Base-by-base conservation (phyloP, 2,113 vertebrate species). In the Leptodactylus fuscus region DNA sequence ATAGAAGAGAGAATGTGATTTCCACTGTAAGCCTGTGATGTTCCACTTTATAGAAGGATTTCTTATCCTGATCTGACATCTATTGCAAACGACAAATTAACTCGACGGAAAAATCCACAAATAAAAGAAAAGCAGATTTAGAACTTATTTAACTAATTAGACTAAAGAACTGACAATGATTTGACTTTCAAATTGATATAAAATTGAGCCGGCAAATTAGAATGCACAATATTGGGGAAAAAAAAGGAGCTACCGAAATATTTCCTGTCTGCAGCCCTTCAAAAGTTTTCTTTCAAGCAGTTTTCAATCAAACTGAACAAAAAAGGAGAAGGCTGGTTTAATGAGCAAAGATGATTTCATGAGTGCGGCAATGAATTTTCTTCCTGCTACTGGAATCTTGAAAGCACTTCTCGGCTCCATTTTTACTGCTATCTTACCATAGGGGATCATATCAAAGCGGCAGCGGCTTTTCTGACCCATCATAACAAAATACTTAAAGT, bases 341-440 rank as follows among this genome's bases (percentile, higher is more conserved):
- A 85, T 85, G 75, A 85, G 83, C 48, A 79, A 85, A 70, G 83
- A 85, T 58, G 82, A 69, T 85, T 85, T 85, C 74, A 67, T n/a
- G 83, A 79, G 75, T 38, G 62, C 60, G 5, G 75, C 83, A 69
- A 85, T 85, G 83, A 85, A 53, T 80, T 85, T 83, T 38, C 0
- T n/a, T 83, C 49, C 49, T 89, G 60, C 38, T 87, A 69, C 70
- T 85, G 7, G 24, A 77, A 85, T 29, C 86, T 86, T 13, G 62
- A 89, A 89, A 88, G 2, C 44, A 48, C 46, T 49, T 13, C 11
- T 62, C 32, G 70, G 15, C 4, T 82, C 69, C 49, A 81, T 46
- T 4, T 67, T 87, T 60, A 48, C 15, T 46, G 8, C 7, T 36
- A 82, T 73, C 80, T 70, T 78, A 71, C 67, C 49, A 41, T 1